Evolutionary conservation across 2,888 invertebrate genomes (phyloP).

Genomic region (Trichogramma evanescens): DNA sequence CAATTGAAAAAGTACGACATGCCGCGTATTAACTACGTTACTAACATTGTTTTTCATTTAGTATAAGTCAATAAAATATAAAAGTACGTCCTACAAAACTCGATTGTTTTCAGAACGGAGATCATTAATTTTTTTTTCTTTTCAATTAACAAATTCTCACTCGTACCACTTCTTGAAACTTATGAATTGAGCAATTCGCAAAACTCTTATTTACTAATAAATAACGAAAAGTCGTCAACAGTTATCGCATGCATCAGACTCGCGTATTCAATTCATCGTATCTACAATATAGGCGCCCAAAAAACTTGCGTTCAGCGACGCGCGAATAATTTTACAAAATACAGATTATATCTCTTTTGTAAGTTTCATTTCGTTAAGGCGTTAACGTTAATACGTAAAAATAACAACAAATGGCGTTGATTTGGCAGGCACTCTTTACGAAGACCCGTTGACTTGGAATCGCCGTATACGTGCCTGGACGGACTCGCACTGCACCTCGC

Average conservation of each 20-base stretch:
- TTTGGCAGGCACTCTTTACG: conserved; percentile 3
- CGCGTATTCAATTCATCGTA: background rate
- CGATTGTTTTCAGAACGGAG: background rate
- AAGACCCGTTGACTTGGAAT: conserved; percentile 43
- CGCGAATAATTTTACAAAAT: conserved; percentile 18
- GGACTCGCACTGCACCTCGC: conserved; percentile 50
- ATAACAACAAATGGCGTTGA: background rate
- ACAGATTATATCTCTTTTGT: conserved; percentile 1
- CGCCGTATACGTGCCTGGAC: conserved; percentile 49
- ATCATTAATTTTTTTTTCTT: too few species aligned
- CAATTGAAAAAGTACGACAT: too few species aligned
- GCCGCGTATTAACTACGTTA: too few species aligned
- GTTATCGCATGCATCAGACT: too few species aligned
- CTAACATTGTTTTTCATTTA: background rate
- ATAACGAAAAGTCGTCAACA: too few species aligned
- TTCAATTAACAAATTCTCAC: too few species aligned
- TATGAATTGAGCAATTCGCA: too few species aligned
- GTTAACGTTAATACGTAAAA: background rate
- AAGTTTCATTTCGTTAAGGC: too few species aligned
- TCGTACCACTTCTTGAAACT: too few species aligned
- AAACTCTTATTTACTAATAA: too few species aligned
- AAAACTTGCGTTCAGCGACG: background rate
- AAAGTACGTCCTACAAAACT: conserved; percentile 1
- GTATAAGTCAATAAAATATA: background rate
- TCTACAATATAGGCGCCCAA: background rate